Evolutionary conservation across 1,140 invertebrate species (phyloP).

Genomic region (Bombus polaris): DNA sequence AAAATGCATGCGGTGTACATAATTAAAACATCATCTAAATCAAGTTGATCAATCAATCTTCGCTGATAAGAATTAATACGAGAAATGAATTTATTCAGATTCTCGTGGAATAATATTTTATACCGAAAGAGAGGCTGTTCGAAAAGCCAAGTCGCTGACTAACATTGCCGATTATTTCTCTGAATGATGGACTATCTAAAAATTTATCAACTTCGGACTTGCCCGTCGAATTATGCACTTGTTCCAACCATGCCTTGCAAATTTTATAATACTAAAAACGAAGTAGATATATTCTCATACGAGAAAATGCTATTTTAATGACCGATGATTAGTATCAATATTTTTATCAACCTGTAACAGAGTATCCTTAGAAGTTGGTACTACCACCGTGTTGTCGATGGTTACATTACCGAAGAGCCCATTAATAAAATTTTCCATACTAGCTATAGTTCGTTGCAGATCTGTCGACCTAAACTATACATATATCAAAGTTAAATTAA

Average conservation of each 20-base stretch:
- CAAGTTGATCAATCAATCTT: background rate
- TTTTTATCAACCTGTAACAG: constrained; percentile 64
- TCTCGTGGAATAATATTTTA: background rate
- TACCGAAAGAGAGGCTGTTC: constrained; percentile 47
- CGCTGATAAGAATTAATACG: background rate
- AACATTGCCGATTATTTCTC: constrained; percentile 75
- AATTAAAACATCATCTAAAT: constrained; percentile 8
- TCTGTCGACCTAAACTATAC: constrained; percentile 48
- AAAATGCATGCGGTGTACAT: constrained; percentile 88
- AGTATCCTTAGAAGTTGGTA: constrained; percentile 61
- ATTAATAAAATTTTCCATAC: constrained; percentile 76
- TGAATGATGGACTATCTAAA: constrained; percentile 72
- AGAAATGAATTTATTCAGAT: background rate
- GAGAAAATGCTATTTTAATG: background rate
- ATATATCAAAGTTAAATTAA: background rate
- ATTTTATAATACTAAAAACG: constrained; percentile 68
- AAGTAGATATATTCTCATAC: background rate
- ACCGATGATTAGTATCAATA: background rate
- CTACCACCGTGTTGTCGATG: constrained; percentile 48
- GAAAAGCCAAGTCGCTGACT: constrained; percentile 78
- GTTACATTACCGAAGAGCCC: constrained; percentile 73
- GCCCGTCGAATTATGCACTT: constrained; percentile 70
- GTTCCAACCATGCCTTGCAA: constrained; percentile 67
- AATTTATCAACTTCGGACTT: constrained; percentile 76
- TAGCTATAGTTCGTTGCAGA: constrained; percentile 46